Evolutionary conservation across 23 tunicate species (phyloP).

Genomic region (Trididemnum miniatum): DNA sequence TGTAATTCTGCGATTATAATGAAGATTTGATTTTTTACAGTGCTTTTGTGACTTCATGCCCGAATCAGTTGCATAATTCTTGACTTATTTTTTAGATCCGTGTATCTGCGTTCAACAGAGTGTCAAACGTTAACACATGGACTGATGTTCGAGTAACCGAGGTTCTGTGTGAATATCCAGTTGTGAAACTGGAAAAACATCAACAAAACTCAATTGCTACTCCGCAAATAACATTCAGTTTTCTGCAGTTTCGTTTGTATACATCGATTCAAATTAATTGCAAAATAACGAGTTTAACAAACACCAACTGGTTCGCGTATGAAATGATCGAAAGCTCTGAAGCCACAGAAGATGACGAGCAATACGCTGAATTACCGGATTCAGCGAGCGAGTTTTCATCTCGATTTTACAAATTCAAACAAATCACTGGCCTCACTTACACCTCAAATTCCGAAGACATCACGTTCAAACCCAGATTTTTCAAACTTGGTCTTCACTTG

Average conservation of each 20-base stretch:
- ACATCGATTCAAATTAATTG: conserved; percentile 42
- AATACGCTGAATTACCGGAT: conserved; percentile 29
- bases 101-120: conserved; percentile 42
- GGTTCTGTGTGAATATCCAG: conserved; percentile 69
- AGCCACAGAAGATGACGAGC: not conserved
- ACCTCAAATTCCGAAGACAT: conserved; percentile 63
- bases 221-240: conserved; percentile 52
- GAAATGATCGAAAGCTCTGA: conserved; percentile 9
- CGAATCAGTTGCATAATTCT: no score
- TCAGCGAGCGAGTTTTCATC: conserved; percentile 33
- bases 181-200: conserved; percentile 47
- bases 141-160: conserved; percentile 48
- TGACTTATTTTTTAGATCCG: conserved; percentile 11
- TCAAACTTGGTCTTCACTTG: conserved; percentile 49
- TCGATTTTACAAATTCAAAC: conserved; percentile 3
- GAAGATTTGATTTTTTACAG: no score
- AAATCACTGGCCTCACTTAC: conserved; percentile 5
- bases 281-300: conserved; percentile 35
- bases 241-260: conserved; percentile 64
- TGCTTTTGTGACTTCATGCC: no score
- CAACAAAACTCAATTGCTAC: conserved; percentile 23
- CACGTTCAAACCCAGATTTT: conserved; percentile 41
- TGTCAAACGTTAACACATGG: conserved; percentile 14
- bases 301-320: conserved; percentile 61
- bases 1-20: no score